Percentiles rank a stretch among this genome's conserved stretches.
These are phyloP conservation scores for Thymelicus sylvestris DNA, from an alignment of 2,888 invertebrate species.

Conservation along the genomic window DNA sequence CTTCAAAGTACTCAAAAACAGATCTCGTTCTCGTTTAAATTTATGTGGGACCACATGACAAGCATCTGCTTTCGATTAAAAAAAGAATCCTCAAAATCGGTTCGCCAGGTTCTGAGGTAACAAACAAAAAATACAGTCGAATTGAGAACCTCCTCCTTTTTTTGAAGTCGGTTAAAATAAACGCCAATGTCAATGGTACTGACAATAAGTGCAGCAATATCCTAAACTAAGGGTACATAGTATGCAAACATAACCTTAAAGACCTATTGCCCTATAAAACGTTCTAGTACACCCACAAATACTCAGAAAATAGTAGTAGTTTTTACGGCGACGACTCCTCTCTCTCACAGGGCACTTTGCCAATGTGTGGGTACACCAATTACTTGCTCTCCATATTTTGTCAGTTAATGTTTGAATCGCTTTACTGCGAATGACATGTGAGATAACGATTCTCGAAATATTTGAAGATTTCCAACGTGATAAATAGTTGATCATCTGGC, in stretches of 20 bases:
- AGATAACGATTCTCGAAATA: constrained; percentile 13
- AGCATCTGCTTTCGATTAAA: no score
- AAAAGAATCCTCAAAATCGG: no score
- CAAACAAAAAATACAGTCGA: no score
- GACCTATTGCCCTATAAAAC: constrained; percentile 14
- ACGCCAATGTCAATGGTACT: no score
- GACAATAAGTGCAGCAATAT: no score
- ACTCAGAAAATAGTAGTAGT: constrained; percentile 26
- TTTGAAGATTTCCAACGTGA: constrained; percentile 4
- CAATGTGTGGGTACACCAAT: constrained; percentile 29
- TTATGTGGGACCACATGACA: no score
- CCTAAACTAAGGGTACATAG: no score
- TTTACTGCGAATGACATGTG: constrained; percentile 6
- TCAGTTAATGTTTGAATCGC: constrained; percentile 19
- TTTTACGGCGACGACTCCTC: constrained; percentile 5
- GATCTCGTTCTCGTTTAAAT: no score
- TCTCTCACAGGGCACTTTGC: constrained; percentile 13
- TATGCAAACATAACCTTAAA: not conserved
- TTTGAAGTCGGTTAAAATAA: no score
- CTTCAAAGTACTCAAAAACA: no score
- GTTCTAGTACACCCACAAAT: not conserved
- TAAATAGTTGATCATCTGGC: not conserved
- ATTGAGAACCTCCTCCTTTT: no score
- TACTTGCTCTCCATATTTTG: constrained; percentile 15
- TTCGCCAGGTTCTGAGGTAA: no score